Conservation (phyloP, 2,888 invertebrate genomes). For the Diarsia brunnea region DNA sequence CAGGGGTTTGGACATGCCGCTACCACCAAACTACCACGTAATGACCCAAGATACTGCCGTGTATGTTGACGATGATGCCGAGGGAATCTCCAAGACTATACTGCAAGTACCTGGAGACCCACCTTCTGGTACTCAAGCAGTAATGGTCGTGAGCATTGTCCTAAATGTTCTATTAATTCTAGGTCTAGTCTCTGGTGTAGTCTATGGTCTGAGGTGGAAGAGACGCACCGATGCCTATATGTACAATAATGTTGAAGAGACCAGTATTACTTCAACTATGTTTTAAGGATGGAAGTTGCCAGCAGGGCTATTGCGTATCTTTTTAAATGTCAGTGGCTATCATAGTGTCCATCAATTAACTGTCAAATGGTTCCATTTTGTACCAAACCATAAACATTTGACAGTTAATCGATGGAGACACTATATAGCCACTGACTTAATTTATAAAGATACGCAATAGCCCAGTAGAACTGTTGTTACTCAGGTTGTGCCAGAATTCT, state of each 20-base stretch:
- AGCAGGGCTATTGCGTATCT: too few species aligned
- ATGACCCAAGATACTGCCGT: conserved; percentile 61
- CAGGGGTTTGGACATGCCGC: conserved; percentile 68
- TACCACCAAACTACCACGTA: conserved; percentile 68
- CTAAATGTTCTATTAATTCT: conserved; percentile 77
- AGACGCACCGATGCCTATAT: conserved; percentile 73
- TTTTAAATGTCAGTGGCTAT: too few species aligned
- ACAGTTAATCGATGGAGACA: too few species aligned
- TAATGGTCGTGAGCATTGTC: conserved; percentile 76
- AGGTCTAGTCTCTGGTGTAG: conserved; percentile 68
- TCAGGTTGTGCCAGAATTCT: conserved; percentile 41
- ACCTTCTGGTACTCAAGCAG: conserved; percentile 60
- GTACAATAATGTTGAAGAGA: conserved; percentile 74
- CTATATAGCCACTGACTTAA: too few species aligned
- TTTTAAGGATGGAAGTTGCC: conserved; percentile 41
- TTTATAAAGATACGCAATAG: too few species aligned
- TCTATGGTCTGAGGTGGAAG: conserved; percentile 74
- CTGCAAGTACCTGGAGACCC: conserved; percentile 42
- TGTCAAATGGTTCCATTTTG: too few species aligned
- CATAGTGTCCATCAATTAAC: too few species aligned
- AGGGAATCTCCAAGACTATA: conserved; percentile 58
- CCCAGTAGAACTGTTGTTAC: conserved; percentile 18
- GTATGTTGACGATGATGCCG: conserved; percentile 61
- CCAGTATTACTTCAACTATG: conserved; percentile 69
- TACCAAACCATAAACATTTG: too few species aligned